Conservation (phyloP, 2,888 invertebrate species). For the Maniola hyperantus region DNA sequence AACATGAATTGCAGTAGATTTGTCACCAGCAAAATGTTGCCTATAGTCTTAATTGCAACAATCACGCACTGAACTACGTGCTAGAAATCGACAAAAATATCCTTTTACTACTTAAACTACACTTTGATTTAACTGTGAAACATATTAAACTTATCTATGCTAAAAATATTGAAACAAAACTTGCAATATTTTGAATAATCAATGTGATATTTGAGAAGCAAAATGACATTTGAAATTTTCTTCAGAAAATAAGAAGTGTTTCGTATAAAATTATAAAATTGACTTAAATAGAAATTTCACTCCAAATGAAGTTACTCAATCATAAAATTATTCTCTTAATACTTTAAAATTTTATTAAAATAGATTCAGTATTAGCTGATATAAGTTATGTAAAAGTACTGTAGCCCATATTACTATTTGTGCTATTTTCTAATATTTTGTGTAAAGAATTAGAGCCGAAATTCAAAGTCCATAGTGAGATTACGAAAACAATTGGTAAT, state of each 20-base stretch:
- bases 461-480: neutral
- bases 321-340: too few relatives aligned
- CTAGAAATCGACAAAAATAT: slow-evolving; percentile 80
- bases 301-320: too few relatives aligned
- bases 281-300: too few relatives aligned
- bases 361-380: too few relatives aligned
- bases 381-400: neutral
- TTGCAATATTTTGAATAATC: neutral
- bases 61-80: slow-evolving; percentile 99
- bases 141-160: too few relatives aligned
- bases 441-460: too few relatives aligned
- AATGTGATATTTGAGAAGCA: too few relatives aligned
- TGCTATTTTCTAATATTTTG: neutral
- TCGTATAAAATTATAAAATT: too few relatives aligned
- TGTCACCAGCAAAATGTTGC: slow-evolving; percentile 99
- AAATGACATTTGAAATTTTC: too few relatives aligned
- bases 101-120: slow-evolving; percentile 35
- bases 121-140: neutral
- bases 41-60: slow-evolving; percentile 99
- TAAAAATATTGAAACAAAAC: neutral
- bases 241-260: too few relatives aligned
- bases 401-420: neutral
- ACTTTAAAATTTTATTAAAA: too few relatives aligned
- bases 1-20: slow-evolving; percentile 99
- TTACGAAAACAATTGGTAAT: neutral